Evolutionary conservation across 2,113 vertebrate genomes (phyloP), one percentile per base, ranked within the genome.

Genomic region (Pungitius pungitius): DNA sequence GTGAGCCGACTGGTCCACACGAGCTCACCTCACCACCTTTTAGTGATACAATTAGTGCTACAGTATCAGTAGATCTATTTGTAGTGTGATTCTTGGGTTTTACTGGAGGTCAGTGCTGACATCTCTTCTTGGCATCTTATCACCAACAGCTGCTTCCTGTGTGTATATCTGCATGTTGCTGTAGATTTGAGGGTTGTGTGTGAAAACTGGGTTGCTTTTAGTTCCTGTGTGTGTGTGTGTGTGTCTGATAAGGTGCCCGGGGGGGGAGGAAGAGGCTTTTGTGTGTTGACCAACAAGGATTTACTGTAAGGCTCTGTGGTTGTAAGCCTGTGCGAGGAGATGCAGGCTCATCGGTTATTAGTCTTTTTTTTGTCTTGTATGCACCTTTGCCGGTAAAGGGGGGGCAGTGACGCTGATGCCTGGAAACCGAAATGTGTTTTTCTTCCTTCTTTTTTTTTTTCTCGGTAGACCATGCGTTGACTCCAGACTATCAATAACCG

Each of bases 81-180:
- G 1, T 15, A 14, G 17, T 73, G 4, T 2, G 17, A 27, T 57
- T 52, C 27, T 26, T 66, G 3, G 8, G 13, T 26, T 71, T 67
- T 87, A 78, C 81, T 69, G 80, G 78, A 73, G 82, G 60, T 68
- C 55, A 7, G 39, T 3, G n/a, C 43, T 73, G 1, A 63, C 12
- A 33, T 60, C 57, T 76, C 42, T 71, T 37, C 35, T 68, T 39
- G 35, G 17, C 63, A 30, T 61, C 63, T 73, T 57, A 62, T 83
- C 72, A 13, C 55, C 27, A 75, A n/a, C 69, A 83, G 79, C 75
- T 87, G 81, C 67, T 88, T 90, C 81, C 81, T 88, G 69, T 54
- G 30, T 49, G 18, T 54, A 2, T 62, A 6, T 75, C 17, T 78
- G 56, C 1, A 0, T 45, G 57, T 27, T 37, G 20, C 8, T 58